Evolutionary conservation across 2,113 vertebrate species (phyloP), one percentile per base, ranked within the genome.

Genomic region (Nematolebias whitei): DNA sequence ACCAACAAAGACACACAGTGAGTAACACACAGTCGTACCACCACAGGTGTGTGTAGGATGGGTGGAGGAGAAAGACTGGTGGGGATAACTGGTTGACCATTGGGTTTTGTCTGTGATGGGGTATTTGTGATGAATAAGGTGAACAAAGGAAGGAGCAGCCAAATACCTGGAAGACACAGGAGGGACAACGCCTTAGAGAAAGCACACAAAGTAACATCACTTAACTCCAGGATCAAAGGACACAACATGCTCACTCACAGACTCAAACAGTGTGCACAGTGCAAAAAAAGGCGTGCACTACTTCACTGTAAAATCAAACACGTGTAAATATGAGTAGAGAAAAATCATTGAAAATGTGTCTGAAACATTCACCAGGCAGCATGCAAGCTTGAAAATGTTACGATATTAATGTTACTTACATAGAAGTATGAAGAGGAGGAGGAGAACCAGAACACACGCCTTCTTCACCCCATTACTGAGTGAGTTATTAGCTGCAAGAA

Each of bases 111-210:
- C 65, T 29, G 64, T 15, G 78, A 63, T 11, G 18, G 62, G 45
- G 53, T 56, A 71, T 78, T 81, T 65, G 66, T 41, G 54, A 65
- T 9, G 71, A 74, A 20, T 14, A 57, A 74, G 56, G 53, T 38
- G 57, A 84, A 53, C 29, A 78, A 54, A 41, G 71, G 86, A 4
- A 73, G 50, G 52, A 87, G 74, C 63, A 83, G 70, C 84, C 86
- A 87, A 58, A 88, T 7, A 68, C 86, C 89, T 89, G 79, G 40
- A 75, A 54, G 43, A 39, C 62, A 73, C 29, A 70, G 24, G 51
- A 66, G 41, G 40, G 29, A 48, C 2, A 26, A 12, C 0, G 23
- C 6, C 6, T 61, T 51, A 13, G 47, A n/a, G 19, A 18, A 32
- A 40, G 11, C 23, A 63, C 57, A 55, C 48, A 52, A 16, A 47